Evolutionary conservation across 2,888 invertebrate genomes (phyloP), one percentile per base, ranked within the genome.

Genomic region (Unio delphinus): DNA sequence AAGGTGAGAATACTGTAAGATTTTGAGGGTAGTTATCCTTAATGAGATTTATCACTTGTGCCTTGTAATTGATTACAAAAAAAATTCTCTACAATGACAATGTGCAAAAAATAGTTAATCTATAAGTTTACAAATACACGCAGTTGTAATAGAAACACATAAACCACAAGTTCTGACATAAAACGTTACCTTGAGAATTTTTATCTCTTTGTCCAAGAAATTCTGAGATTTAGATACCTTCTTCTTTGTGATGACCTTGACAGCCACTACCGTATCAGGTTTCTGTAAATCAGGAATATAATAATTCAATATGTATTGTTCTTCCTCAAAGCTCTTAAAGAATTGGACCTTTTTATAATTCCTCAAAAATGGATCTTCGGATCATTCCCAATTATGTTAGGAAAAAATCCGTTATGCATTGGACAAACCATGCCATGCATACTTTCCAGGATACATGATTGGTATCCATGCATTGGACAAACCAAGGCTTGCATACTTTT

Each of bases 181-280:
- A 23, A 23, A 23, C 54, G 73, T 67, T 74, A 94, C 95, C 92
- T 98, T 97, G 68, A 99, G 93, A 87, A 99, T 99, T 92, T 98
- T 98, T 80, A 99, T 99, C 92, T 99, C 99, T 90, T 99, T 99
- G 76, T 96, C 96, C 62, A 99, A 93, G 78, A 99, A 93, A 91
- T 96, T 98, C 90, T 98, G 98, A 64, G 98, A 97, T 91, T 99
- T 99, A 72, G 96, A 95, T 83, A 99, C 93, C 87, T 96, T 99
- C 91, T 99, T 89, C 92, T 99, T 99, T 26, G 97, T 95, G 80
- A 99, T 98, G 89, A 96, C 95, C 91, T 99, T 99, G 79, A 99
- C 97, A 81, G 99, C 99, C 76, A 99, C 99, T 55, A 94, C 94
- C 83, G 94, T 93, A 83, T 94, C 93, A 78, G 94, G 93, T 91